phyloP scores from a whole-genome alignment of 2,113 vertebrate genomes.

The Nothoprocta pentlandii region DNA sequence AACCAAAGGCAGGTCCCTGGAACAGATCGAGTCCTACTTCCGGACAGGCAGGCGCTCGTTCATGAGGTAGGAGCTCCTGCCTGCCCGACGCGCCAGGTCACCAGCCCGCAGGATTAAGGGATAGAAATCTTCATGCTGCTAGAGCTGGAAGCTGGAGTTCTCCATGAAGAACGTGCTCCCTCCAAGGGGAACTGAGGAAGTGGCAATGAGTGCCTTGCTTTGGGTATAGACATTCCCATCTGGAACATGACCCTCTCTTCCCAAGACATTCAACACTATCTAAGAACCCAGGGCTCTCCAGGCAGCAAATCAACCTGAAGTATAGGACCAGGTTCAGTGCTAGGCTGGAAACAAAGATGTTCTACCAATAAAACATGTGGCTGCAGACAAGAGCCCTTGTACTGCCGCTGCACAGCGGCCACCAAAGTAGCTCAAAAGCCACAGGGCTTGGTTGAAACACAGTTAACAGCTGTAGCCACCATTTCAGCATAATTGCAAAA shows the following conservation, averaged over 20 bases:
- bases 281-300: neutral
- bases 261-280: neutral
- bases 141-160: neutral
- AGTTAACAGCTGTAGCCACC: neutral
- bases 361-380: neutral
- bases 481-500: neutral
- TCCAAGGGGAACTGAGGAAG: neutral
- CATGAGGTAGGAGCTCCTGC: slow-evolving; percentile 59
- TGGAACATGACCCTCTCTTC: neutral
- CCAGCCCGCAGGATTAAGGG: neutral
- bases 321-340: neutral
- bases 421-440: neutral
- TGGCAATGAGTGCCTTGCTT: neutral
- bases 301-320: neutral
- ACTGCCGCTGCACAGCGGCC: neutral
- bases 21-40: slow-evolving; percentile 95
- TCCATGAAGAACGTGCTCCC: neutral
- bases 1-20: slow-evolving; percentile 90
- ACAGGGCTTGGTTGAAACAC: neutral
- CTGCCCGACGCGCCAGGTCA: neutral
- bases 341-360: neutral
- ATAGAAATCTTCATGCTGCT: neutral
- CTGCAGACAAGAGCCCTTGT: neutral
- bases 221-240: neutral
- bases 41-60: slow-evolving; percentile 76